Percentiles rank a stretch among this genome's conserved stretches.
Evolutionary conservation across 1,140 invertebrate species (phyloP).

Genomic region (Agrypnia vestita): DNA sequence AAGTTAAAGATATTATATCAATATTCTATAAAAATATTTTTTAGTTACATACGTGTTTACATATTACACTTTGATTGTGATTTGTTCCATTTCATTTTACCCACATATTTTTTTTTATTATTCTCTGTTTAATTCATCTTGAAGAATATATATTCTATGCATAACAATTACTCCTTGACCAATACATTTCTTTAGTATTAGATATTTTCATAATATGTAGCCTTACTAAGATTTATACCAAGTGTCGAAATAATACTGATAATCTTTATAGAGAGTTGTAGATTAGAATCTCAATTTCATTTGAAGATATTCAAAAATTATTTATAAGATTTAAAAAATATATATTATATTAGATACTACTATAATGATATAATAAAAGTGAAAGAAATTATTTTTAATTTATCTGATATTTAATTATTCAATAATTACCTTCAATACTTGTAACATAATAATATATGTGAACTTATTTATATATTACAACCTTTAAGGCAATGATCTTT

Average conservation of each 20-base stretch:
- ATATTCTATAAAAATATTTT: neutral
- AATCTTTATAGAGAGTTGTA: constrained; percentile 37
- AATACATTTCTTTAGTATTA: constrained; percentile 38
- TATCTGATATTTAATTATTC: constrained; percentile 8
- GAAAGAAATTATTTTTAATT: neutral
- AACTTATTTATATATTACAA: constrained; percentile 18
- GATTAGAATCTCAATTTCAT: constrained; percentile 49
- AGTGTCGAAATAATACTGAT: constrained; percentile 50
- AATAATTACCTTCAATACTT: constrained; percentile 7
- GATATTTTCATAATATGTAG: constrained; percentile 51
- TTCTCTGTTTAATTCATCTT: neutral
- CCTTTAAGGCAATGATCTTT: constrained; percentile 20
- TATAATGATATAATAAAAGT: neutral
- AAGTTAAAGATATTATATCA: neutral
- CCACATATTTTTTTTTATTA: neutral
- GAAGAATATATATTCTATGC: neutral
- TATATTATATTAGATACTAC: neutral
- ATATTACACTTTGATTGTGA: too few species aligned
- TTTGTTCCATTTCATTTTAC: too few species aligned
- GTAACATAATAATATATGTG: constrained; percentile 17
- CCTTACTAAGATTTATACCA: constrained; percentile 55
- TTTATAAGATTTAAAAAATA: neutral
- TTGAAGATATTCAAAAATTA: constrained; percentile 36
- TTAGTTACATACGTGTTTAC: neutral
- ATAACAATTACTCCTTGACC: constrained; percentile 41